Evolutionary conservation across 2,888 invertebrate genomes (phyloP).

Genomic region (Campoletis raptor): DNA sequence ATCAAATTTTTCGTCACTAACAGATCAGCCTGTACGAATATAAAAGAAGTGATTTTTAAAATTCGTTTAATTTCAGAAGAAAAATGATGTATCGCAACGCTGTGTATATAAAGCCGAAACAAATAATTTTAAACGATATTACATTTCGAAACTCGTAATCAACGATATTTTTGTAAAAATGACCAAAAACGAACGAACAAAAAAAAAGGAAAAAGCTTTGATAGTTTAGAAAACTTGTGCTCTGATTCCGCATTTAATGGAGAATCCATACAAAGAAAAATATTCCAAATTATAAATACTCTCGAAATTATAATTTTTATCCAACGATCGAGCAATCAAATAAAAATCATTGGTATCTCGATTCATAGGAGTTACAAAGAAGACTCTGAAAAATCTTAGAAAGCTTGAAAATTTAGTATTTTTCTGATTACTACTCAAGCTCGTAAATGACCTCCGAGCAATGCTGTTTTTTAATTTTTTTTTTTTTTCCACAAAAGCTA

Average conservation of each 20-base stretch:
- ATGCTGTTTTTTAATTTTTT: neutral
- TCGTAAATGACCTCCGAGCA: neutral
- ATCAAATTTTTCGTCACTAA: neutral
- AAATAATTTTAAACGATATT: slow-evolving; percentile 22
- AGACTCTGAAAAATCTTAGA: neutral
- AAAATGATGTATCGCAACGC: slow-evolving; percentile 5
- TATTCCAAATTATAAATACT: neutral
- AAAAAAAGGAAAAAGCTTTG: neutral
- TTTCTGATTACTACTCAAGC: neutral
- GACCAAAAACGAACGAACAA: slow-evolving; percentile 14
- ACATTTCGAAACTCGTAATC: slow-evolving; percentile 13
- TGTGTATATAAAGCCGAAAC: slow-evolving; percentile 30
- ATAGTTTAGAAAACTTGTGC: neutral
- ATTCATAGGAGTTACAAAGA: neutral
- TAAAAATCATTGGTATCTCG: neutral
- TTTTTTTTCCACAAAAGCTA: neutral
- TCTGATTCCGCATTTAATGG: neutral
- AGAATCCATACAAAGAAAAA: neutral
- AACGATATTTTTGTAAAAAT: slow-evolving; percentile 53
- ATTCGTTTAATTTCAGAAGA: neutral
- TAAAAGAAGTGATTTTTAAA: neutral
- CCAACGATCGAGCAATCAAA: neutral
- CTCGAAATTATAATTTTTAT: neutral
- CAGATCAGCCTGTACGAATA: neutral
- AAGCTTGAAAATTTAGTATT: neutral